These are phyloP conservation scores for Chaetophractus vellerosus DNA, from an alignment of 2,797 vertebrate genomes.

Conservation along the genomic window DNA sequence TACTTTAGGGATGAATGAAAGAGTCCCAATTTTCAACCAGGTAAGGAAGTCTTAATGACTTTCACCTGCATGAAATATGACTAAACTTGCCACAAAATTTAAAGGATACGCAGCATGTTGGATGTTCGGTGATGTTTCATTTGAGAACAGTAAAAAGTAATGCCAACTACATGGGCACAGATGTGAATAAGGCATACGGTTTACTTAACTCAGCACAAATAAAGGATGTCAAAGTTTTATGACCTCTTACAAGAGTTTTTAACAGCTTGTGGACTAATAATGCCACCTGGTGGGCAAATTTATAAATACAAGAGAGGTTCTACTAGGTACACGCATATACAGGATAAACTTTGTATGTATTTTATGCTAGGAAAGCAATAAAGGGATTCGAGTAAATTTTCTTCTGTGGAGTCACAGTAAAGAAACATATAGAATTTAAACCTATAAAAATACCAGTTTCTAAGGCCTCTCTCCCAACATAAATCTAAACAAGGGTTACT, in stretches of 20 bases:
- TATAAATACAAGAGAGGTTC: background rate
- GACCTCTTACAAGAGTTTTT: background rate
- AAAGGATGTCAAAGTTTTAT: background rate
- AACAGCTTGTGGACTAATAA: background rate
- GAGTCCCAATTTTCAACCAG: background rate
- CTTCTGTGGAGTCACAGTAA: background rate
- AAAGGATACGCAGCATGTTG: background rate
- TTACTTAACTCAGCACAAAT: background rate
- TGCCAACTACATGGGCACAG: background rate
- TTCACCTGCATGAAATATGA: background rate
- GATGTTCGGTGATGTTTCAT: background rate
- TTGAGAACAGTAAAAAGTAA: background rate
- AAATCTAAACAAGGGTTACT: background rate
- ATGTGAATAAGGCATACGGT: background rate
- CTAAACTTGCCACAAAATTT: background rate
- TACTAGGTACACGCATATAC: too few species aligned
- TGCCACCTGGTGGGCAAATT: constrained; percentile 79
- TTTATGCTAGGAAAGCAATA: background rate
- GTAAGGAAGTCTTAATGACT: background rate
- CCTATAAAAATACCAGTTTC: background rate
- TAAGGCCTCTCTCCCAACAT: background rate
- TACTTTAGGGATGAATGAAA: background rate
- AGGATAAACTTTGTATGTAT: background rate
- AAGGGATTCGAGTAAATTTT: background rate
- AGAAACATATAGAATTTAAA: background rate